Base-by-base conservation (phyloP, 2,113 vertebrate species). In the Heterotilapia buettikoferi region DNA sequence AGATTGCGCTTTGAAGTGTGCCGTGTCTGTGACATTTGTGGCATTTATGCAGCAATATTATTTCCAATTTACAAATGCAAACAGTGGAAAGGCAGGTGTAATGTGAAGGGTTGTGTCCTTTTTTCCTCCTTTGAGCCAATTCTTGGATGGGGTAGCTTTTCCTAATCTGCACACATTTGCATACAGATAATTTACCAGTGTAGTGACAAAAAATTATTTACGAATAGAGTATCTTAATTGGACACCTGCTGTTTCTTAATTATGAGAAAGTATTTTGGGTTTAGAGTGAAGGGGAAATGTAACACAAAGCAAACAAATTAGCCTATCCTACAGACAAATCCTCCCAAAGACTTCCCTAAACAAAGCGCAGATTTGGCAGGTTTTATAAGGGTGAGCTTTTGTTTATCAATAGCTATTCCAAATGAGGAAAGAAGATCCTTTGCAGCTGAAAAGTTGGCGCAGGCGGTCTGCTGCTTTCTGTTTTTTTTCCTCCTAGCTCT, bases 321-420 rank as follows among this genome's bases (percentile, higher is more conserved):
- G 84, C 73, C 73, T 80, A 56, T 86, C 63, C 79, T 63, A 38
- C 88, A 90, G 86, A 92, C 89, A 87, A 94, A 94, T 92, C 92
- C 94, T 87, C 61, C 89, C 31, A 79, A 93, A 93, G 90, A 90
- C 85, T 84, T 63, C 57, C 86, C 80, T 63, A 93, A 94, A 95
- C 94, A 94, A 90, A 93, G 86, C 68, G 21, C 79, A 90, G 84
- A 88, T 93, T 93, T 90, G 82, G 87, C 82, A 7, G 68, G 68
- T 87, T 88, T 84, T 43, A 71, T 12, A 21, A 26, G 78, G 84
- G 79, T 5, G 43, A 73, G 82, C 85, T 88, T 90, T 90, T 90
- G 89, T 93, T 89, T 91, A 88, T 63, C 84, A 61, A 50, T 6
- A 24, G 82, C 53, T 80, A 19, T 66, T 90, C 78, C 38, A 89